A percentile compares a stretch with the other conserved stretches of the same genome.
Evolutionary conservation across 1,140 invertebrate species (phyloP).

Genomic region (Drosophila lacertosa): DNA sequence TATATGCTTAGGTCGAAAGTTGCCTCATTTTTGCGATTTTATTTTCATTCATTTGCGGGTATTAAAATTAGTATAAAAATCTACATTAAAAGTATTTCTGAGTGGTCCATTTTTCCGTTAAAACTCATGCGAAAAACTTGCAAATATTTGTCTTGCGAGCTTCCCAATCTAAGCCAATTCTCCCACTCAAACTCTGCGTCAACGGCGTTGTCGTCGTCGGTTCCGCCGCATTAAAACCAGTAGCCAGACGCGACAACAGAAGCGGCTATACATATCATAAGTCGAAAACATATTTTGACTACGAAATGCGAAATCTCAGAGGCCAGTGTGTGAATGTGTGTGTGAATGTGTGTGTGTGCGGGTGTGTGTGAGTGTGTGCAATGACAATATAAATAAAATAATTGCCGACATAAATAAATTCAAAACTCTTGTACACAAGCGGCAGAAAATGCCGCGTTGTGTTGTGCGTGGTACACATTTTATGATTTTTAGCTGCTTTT

Average conservation of each 20-base stretch:
- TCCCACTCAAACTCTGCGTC: slow-evolving; percentile 2
- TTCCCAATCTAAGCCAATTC: too few species aligned
- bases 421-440: slow-evolving; percentile 55
- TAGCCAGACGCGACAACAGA: slow-evolving; percentile 58
- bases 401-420: slow-evolving; percentile 82
- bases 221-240: slow-evolving; percentile 54
- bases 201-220: slow-evolving; percentile 7
- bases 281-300: slow-evolving; percentile 81
- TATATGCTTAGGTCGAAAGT: too few species aligned
- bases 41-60: too few species aligned
- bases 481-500: slow-evolving; percentile 35
- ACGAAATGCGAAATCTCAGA: slow-evolving; percentile 63
- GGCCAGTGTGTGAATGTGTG: not conserved
- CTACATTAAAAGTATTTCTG: too few species aligned
- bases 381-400: slow-evolving; percentile 83
- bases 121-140: too few species aligned
- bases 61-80: too few species aligned
- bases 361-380: slow-evolving; percentile 33
- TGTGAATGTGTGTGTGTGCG: slow-evolving; percentile 10
- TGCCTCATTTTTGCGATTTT: too few species aligned
- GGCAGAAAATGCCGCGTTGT: slow-evolving; percentile 16
- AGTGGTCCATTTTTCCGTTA: too few species aligned
- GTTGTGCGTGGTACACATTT: slow-evolving; percentile 71
- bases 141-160: too few species aligned
- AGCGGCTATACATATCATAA: slow-evolving; percentile 65